A percentile compares a stretch with the other conserved stretches of the same genome.
phyloP scores from a whole-genome alignment of 2,797 vertebrate species.

The Sternotherus odoratus region DNA sequence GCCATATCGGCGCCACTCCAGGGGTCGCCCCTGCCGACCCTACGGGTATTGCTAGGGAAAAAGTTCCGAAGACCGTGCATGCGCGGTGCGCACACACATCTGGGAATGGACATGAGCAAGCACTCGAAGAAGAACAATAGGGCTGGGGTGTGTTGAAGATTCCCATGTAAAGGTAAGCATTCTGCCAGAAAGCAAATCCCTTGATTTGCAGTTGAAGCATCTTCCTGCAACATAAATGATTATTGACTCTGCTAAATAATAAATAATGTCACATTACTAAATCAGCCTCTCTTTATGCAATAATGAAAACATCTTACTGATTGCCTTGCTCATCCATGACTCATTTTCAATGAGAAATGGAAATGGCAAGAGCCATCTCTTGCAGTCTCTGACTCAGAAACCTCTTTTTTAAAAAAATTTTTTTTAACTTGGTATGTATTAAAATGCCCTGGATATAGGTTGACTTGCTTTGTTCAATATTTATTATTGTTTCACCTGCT shows the following conservation, averaged over 20 bases:
- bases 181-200: slow-evolving; percentile 14
- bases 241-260: slow-evolving; percentile 33
- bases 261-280: slow-evolving; percentile 39
- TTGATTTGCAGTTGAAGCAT: slow-evolving; percentile 36
- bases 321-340: not conserved
- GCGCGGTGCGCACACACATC: too few species aligned
- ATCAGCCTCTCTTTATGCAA: slow-evolving; percentile 16
- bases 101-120: too few species aligned
- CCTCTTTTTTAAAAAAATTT: not conserved
- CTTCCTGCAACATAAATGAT: slow-evolving; percentile 40
- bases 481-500: slow-evolving; percentile 56
- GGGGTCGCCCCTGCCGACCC: too few species aligned
- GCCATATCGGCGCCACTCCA: too few species aligned
- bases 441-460: slow-evolving; percentile 54
- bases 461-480: slow-evolving; percentile 55
- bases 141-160: slow-evolving; percentile 1
- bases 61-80: too few species aligned
- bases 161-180: slow-evolving; percentile 17
- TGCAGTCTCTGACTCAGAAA: slow-evolving; percentile 20
- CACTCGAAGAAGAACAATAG: too few species aligned
- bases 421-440: slow-evolving; percentile 46
- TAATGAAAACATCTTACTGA: slow-evolving; percentile 60
- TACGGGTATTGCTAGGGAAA: too few species aligned
- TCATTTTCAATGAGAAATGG: not conserved
- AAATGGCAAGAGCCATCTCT: slow-evolving; percentile 45